Conservation (phyloP, 1,140 invertebrate species). For the Drosophila sulfurigaster region DNA sequence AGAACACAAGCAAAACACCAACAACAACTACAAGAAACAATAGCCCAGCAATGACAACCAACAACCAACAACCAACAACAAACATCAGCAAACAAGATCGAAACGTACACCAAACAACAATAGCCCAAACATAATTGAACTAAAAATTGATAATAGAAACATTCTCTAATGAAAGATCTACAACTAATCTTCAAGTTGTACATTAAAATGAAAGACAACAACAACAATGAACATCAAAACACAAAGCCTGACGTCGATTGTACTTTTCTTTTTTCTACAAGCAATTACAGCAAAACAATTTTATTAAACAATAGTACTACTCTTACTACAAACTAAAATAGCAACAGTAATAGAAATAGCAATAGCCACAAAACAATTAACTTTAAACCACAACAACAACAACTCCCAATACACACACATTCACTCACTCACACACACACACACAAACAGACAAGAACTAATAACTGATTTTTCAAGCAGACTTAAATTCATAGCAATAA, state of each 20-base stretch:
- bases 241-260: conserved; percentile 84
- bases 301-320: conserved; percentile 80
- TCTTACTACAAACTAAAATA: conserved; percentile 80
- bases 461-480: conserved; percentile 56
- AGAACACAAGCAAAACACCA: conserved; percentile 61
- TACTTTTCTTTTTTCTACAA: conserved; percentile 82
- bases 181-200: conserved; percentile 30
- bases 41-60: conserved; percentile 67
- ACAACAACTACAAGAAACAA: conserved; percentile 70
- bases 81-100: conserved; percentile 49
- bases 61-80: conserved; percentile 50
- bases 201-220: conserved; percentile 37
- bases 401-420: conserved; percentile 19
- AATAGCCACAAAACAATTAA: conserved; percentile 71
- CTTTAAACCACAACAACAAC: conserved; percentile 46
- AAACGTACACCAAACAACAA: conserved; percentile 58
- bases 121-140: conserved; percentile 75
- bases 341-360: conserved; percentile 80
- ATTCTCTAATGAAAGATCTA: conserved; percentile 58
- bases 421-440: conserved; percentile 12
- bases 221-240: conserved; percentile 45
- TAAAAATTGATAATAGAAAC: conserved; percentile 58
- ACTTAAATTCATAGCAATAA: conserved; percentile 75
- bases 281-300: conserved; percentile 65
- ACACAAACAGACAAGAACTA: conserved; percentile 34